Conservation (phyloP, 2,888 invertebrate species). For the Hypena proboscidalis region DNA sequence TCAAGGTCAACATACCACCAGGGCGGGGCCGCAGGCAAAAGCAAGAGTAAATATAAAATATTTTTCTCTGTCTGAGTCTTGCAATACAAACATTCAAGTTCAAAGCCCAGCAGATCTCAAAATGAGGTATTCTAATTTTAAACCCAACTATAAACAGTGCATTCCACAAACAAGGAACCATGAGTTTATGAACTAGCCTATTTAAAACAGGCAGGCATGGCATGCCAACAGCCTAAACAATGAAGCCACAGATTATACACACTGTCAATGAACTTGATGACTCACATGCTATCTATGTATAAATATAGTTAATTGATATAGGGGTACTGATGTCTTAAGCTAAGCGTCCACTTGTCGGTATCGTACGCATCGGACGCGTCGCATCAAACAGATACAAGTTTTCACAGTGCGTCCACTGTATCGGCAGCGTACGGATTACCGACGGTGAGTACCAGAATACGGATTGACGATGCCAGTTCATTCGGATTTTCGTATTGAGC, state of each 20-base stretch:
- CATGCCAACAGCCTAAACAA: conserved; percentile 11
- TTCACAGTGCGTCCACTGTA: too few species aligned
- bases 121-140: conserved; percentile 2
- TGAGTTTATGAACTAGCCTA: conserved; percentile 2
- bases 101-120: not conserved
- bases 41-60: too few species aligned
- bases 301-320: conserved; percentile 27
- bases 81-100: not conserved
- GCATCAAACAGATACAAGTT: too few species aligned
- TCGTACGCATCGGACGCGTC: too few species aligned
- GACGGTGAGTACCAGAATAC: too few species aligned
- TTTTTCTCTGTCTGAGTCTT: too few species aligned
- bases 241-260: conserved; percentile 10
- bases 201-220: conserved; percentile 9
- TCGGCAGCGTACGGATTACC: too few species aligned
- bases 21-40: too few species aligned
- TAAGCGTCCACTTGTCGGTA: too few species aligned
- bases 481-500: too few species aligned
- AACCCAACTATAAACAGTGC: not conserved
- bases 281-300: conserved; percentile 23
- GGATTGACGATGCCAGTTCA: too few species aligned
- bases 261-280: conserved; percentile 45
- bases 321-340: conserved; percentile 8
- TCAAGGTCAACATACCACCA: too few species aligned
- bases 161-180: conserved; percentile 10